These are phyloP conservation scores for Esperia sulphurella DNA, from an alignment of 2,888 invertebrate species.

Conservation along the genomic window DNA sequence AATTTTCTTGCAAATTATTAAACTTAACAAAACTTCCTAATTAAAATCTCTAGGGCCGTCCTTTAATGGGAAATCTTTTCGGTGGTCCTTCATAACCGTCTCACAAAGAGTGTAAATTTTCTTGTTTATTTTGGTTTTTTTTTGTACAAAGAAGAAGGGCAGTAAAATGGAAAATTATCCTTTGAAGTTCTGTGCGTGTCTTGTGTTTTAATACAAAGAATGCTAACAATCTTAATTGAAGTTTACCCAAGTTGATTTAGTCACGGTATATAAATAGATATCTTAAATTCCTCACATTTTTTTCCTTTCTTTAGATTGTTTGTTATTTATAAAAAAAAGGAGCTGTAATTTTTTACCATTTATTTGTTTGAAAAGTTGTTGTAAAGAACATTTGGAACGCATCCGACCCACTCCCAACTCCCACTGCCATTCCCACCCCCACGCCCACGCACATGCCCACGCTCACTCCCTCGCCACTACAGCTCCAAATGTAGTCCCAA, in stretches of 20 bases:
- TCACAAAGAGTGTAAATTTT: conserved; percentile 21
- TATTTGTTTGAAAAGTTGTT: too few relatives aligned
- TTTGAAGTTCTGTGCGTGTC: not conserved
- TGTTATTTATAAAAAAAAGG: too few relatives aligned
- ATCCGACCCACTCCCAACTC: too few relatives aligned
- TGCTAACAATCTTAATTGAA: not conserved
- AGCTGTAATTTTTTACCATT: too few relatives aligned
- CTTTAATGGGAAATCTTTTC: conserved; percentile 35
- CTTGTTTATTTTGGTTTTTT: conserved; percentile 8
- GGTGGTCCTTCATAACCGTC: conserved; percentile 23
- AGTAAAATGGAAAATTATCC: not conserved
- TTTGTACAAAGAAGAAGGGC: not conserved
- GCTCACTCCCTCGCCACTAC: too few relatives aligned
- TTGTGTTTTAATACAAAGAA: not conserved
- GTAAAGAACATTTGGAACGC: too few relatives aligned
- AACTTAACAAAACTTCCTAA: conserved; percentile 50
- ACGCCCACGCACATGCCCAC: too few relatives aligned
- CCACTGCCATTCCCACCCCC: too few relatives aligned
- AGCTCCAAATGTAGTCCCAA: too few relatives aligned
- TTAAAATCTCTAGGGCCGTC: conserved; percentile 42
- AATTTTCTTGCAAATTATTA: conserved; percentile 60
- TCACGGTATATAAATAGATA: not conserved
- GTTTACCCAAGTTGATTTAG: conserved; percentile 1
- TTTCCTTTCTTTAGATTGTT: not conserved
- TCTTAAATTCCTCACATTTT: conserved; percentile 8